These are phyloP conservation scores for Sitobion miscanthi DNA, from an alignment of 1,140 invertebrate genomes.

Conservation along the genomic window DNA sequence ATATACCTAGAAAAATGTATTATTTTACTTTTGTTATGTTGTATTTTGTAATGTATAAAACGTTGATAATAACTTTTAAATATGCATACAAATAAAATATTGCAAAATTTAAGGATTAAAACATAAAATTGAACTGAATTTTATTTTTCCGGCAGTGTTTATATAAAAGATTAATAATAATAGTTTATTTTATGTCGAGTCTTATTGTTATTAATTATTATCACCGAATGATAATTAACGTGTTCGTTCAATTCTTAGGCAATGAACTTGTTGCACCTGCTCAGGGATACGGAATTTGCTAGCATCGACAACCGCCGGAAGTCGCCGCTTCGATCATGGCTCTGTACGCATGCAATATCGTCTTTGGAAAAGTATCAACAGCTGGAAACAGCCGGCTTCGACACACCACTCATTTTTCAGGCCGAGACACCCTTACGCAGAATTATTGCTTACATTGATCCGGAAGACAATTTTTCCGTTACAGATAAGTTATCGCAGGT, in stretches of 20 bases:
- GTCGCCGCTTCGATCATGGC: slow-evolving; percentile 89
- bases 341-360: slow-evolving; percentile 82
- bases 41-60: background rate
- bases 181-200: background rate
- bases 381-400: slow-evolving; percentile 70
- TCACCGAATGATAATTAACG: background rate
- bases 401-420: slow-evolving; percentile 81
- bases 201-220: background rate
- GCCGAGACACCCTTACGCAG: slow-evolving; percentile 84
- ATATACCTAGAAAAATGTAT: too few species aligned
- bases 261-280: slow-evolving; percentile 88
- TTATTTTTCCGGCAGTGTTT: background rate
- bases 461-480: slow-evolving; percentile 84
- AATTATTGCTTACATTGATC: slow-evolving; percentile 94
- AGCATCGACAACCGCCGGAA: slow-evolving; percentile 77
- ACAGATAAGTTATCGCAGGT: slow-evolving; percentile 94
- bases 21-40: background rate
- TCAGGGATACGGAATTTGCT: slow-evolving; percentile 77
- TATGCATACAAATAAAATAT: background rate
- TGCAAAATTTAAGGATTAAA: background rate
- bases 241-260: slow-evolving; percentile 66
- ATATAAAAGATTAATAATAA: background rate
- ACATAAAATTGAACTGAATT: background rate
- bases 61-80: background rate
- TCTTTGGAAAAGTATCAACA: slow-evolving; percentile 85